Evolutionary conservation across 2,888 invertebrate genomes (phyloP).

Genomic region (Drosophila atroscutellata): DNA sequence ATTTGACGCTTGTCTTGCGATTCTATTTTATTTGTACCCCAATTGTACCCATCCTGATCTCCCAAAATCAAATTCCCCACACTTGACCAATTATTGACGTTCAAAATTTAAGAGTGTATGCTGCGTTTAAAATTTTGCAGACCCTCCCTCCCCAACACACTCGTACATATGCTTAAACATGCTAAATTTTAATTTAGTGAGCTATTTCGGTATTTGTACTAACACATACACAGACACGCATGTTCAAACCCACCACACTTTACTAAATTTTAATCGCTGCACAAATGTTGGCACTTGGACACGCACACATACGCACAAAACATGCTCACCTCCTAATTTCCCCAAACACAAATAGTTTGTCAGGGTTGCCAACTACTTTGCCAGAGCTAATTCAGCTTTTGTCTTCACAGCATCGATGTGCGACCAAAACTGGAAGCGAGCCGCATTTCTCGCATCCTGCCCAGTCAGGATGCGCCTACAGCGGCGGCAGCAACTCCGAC

Average conservation of each 20-base stretch:
- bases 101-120: conserved; percentile 17
- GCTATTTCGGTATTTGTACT: conserved; percentile 22
- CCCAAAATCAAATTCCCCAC: conserved; percentile 17
- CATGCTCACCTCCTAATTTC: conserved; percentile 7
- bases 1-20: conserved; percentile 16
- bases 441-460: conserved; percentile 86
- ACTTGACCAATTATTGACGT: conserved; percentile 30
- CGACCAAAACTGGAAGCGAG: conserved; percentile 88
- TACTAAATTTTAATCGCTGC: conserved; percentile 1
- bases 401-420: conserved; percentile 55
- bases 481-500: conserved; percentile 82
- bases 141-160: not conserved
- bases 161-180: conserved; percentile 12
- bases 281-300: conserved; percentile 7
- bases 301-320: not conserved
- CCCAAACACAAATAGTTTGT: conserved; percentile 31
- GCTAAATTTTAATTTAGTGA: conserved; percentile 20
- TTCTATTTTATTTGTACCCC: conserved; percentile 35
- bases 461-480: conserved; percentile 87
- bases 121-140: not conserved
- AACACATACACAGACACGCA: conserved; percentile 10
- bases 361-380: not conserved
- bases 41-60: conserved; percentile 25
- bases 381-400: not conserved
- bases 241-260: conserved; percentile 8